These are phyloP conservation scores for Gambusia affinis DNA, from an alignment of 2,113 vertebrate species.

Conservation along the genomic window DNA sequence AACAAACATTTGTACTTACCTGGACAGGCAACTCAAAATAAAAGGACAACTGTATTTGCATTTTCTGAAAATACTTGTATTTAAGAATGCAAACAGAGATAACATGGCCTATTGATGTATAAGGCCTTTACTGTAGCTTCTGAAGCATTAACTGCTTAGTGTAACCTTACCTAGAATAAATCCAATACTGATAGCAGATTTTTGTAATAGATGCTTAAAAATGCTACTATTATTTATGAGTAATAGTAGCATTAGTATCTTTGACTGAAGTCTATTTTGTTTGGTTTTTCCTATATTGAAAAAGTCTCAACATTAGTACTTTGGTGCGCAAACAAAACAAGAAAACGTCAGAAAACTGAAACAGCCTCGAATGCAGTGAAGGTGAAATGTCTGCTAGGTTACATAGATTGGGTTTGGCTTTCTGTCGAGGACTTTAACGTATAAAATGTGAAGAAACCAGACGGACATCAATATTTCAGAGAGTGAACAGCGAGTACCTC, in stretches of 20 bases:
- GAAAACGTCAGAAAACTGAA: not conserved
- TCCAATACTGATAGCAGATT: not conserved
- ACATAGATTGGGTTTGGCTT: not conserved
- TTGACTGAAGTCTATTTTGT: no score
- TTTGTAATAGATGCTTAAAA: not conserved
- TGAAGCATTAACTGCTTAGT: not conserved
- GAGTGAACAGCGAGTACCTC: slow-evolving; percentile 79
- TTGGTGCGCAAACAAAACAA: not conserved
- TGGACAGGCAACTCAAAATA: no score
- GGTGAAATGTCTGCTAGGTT: not conserved
- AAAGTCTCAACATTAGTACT: not conserved
- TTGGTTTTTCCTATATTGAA: no score
- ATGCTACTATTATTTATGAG: not conserved
- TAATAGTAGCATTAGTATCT: not conserved
- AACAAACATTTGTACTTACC: no score
- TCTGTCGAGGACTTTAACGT: not conserved
- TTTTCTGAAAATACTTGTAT: not conserved
- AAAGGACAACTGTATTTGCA: no score
- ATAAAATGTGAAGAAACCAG: not conserved
- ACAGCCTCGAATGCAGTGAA: not conserved
- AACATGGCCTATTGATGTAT: not conserved
- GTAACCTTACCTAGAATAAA: not conserved
- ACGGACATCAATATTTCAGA: not conserved
- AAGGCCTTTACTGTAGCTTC: no score
- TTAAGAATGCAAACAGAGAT: not conserved